phyloP scores from a whole-genome alignment of 64 coral and sea anemone species.

The Acropora tenuis region DNA sequence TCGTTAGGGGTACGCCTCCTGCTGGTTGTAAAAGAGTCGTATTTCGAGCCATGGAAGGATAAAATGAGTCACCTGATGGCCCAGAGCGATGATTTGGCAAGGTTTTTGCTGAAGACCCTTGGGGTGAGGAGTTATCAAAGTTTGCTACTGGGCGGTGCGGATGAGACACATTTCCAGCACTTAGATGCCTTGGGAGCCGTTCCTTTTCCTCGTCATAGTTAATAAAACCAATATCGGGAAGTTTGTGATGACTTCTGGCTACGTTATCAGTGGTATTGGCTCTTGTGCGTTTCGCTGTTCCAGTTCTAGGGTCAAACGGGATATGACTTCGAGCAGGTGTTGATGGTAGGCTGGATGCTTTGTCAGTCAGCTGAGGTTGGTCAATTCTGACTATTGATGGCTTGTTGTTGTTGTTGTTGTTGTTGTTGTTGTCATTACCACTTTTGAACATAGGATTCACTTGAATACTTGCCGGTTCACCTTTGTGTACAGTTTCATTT shows the following conservation, averaged over 20 bases:
- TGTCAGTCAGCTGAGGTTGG: neutral
- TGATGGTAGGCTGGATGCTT: slow-evolving; percentile 25
- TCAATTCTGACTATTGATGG: neutral
- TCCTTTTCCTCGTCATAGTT: neutral
- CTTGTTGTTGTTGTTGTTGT: slow-evolving; percentile 38
- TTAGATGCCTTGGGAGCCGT: slow-evolving; percentile 47
- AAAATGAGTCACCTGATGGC: neutral
- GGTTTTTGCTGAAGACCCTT: neutral
- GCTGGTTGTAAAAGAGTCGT: neutral
- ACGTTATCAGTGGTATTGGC: slow-evolving; percentile 65
- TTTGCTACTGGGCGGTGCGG: neutral
- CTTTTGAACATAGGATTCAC: slow-evolving; percentile 53
- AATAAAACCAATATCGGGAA: neutral
- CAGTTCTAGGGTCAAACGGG: slow-evolving; percentile 9
- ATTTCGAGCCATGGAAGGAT: neutral
- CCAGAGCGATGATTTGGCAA: neutral
- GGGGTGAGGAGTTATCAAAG: neutral
- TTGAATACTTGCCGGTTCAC: slow-evolving; percentile 28
- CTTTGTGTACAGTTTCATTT: slow-evolving; percentile 34
- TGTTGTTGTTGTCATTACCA: neutral
- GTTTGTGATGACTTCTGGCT: slow-evolving; percentile 22
- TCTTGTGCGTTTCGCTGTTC: neutral
- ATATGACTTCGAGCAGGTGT: slow-evolving; percentile 7
- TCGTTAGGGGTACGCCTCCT: neutral
- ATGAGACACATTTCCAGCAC: slow-evolving; percentile 62